Evolutionary conservation across 1,140 invertebrate genomes (phyloP).

Genomic region (Drosophila sp.): DNA sequence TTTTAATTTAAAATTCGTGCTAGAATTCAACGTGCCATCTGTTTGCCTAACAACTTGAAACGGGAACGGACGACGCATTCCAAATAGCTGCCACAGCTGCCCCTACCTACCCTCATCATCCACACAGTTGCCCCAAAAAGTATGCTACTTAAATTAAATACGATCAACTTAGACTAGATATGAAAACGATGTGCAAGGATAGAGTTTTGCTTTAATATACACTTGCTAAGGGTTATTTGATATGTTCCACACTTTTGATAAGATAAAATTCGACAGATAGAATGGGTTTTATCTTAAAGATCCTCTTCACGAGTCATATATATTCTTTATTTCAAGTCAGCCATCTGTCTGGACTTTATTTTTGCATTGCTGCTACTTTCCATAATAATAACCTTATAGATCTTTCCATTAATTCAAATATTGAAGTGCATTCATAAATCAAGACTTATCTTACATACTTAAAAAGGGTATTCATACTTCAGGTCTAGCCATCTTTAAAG

Average conservation of each 20-base stretch:
- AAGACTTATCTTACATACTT: not conserved
- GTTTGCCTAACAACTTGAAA: conserved; percentile 26
- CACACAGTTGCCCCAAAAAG: conserved; percentile 36
- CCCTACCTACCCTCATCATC: too few species aligned
- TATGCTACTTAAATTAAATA: conserved; percentile 44
- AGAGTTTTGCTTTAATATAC: not conserved
- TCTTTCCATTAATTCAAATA: not conserved
- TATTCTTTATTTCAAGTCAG: too few species aligned
- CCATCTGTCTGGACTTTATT: too few species aligned
- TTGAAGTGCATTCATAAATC: not conserved
- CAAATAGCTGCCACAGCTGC: conserved; percentile 19
- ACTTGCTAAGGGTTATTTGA: not conserved
- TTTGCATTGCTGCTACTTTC: too few species aligned
- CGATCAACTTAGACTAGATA: conserved; percentile 8
- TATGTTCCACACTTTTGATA: not conserved
- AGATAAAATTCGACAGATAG: not conserved
- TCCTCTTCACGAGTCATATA: too few species aligned
- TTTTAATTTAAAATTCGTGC: conserved; percentile 74
- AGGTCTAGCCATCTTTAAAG: not conserved
- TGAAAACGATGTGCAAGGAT: not conserved
- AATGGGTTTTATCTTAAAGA: too few species aligned
- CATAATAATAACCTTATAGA: not conserved
- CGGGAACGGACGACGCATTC: conserved; percentile 18
- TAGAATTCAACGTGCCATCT: conserved; percentile 62
- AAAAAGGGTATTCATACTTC: not conserved